A percentile compares a stretch with the other conserved stretches of the same genome.
These are phyloP conservation scores for Ornithoptera priamus DNA, from an alignment of 2,888 invertebrate genomes.

Conservation along the genomic window DNA sequence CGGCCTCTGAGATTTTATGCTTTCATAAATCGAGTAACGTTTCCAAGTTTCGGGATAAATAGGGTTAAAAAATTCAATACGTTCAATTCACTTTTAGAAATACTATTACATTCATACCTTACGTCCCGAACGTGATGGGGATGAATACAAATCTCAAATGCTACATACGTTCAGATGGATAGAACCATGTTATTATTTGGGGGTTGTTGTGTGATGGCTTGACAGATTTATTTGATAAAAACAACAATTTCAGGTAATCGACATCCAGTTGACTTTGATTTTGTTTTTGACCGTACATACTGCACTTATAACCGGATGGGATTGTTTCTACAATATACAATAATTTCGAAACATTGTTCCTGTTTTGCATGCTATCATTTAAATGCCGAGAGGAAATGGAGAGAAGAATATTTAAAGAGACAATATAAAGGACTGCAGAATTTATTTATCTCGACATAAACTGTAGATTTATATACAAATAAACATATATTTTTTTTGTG, in stretches of 20 bases:
- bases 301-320: no score
- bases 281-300: no score
- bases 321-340: no score
- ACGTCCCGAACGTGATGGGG: conserved; percentile 6
- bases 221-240: conserved; percentile 1
- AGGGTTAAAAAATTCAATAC: conserved; percentile 17
- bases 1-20: conserved; percentile 20
- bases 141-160: not conserved
- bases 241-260: not conserved
- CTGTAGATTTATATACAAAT: no score
- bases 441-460: no score
- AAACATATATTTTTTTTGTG: no score
- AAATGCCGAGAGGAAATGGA: no score
- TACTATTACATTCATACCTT: conserved; percentile 9
- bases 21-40: conserved; percentile 24
- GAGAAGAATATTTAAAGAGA: no score
- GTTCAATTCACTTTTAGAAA: conserved; percentile 9
- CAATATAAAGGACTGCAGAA: no score
- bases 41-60: conserved; percentile 23
- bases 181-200: not conserved
- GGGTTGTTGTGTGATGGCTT: not conserved
- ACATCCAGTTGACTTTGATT: no score
- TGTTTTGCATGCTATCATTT: no score
- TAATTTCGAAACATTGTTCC: no score
- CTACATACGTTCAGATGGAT: conserved; percentile 1